Evolutionary conservation across 2,888 invertebrate species (phyloP).

Genomic region (Brachycybe producta): DNA sequence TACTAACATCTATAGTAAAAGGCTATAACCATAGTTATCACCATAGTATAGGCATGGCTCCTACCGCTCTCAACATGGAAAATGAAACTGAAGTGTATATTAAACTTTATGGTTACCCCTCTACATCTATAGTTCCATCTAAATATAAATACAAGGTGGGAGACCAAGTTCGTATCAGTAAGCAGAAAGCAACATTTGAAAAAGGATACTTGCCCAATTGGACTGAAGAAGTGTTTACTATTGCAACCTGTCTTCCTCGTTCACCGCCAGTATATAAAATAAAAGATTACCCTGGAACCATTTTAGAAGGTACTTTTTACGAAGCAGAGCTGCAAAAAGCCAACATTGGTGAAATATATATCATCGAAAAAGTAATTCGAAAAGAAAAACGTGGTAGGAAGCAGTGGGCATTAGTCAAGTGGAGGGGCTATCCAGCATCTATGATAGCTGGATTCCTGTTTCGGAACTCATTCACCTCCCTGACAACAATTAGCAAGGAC

Average conservation of each 20-base stretch:
- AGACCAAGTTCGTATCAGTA: background rate
- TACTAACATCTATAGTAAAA: background rate
- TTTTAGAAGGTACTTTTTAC: too few relatives aligned
- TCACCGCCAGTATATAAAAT: too few relatives aligned
- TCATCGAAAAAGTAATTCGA: too few relatives aligned
- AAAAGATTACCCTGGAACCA: too few relatives aligned
- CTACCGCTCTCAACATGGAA: background rate
- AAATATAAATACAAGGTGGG: background rate
- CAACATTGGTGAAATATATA: too few relatives aligned
- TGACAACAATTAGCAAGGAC: too few relatives aligned
- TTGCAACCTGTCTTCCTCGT: too few relatives aligned
- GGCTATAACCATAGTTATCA: background rate
- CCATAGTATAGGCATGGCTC: background rate
- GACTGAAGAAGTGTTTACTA: background rate
- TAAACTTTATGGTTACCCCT: too few relatives aligned
- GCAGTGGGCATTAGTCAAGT: background rate
- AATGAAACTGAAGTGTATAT: background rate
- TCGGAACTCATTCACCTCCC: too few relatives aligned
- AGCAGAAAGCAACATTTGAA: background rate
- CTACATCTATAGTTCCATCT: background rate
- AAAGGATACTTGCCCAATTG: slow-evolving; percentile 6
- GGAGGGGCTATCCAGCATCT: background rate
- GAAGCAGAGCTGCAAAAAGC: too few relatives aligned
- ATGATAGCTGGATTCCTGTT: too few relatives aligned
- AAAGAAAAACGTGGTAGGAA: too few relatives aligned